Evolutionary conservation across 2,888 invertebrate genomes (phyloP).

Genomic region (Tryphoninae sp.): DNA sequence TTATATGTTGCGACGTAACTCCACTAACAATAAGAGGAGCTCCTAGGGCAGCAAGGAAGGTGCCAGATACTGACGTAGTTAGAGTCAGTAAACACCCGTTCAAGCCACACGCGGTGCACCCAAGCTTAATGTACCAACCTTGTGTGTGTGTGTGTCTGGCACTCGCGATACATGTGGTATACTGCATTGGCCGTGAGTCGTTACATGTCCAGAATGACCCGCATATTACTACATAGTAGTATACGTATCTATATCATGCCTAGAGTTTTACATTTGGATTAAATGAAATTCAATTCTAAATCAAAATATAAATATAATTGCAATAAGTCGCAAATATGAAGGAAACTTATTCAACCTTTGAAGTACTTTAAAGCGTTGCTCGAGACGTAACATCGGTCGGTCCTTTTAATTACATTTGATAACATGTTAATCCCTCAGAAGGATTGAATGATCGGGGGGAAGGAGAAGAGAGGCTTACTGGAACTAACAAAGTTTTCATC

Average conservation of each 20-base stretch:
- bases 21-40: not conserved
- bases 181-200: constrained; percentile 22
- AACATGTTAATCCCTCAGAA: no score
- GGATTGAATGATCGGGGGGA: no score
- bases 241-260: not conserved
- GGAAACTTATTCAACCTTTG: no score
- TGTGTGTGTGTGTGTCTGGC: not conserved
- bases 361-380: no score
- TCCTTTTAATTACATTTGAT: no score
- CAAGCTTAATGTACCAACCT: not conserved
- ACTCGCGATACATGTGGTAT: constrained; percentile 31
- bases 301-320: not conserved
- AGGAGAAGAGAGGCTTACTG: no score
- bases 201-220: constrained; percentile 27
- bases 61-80: constrained; percentile 40
- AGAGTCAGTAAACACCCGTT: constrained; percentile 40
- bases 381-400: no score
- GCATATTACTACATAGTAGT: not conserved
- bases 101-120: constrained; percentile 19
- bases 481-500: no score
- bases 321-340: not conserved
- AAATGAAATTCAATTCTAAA: not conserved
- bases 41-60: not conserved
- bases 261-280: not conserved
- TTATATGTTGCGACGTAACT: constrained; percentile 33